Evolutionary conservation across 2,113 vertebrate species (phyloP), one percentile per base, ranked within the genome.

Genomic region (Brevimyrus niger): DNA sequence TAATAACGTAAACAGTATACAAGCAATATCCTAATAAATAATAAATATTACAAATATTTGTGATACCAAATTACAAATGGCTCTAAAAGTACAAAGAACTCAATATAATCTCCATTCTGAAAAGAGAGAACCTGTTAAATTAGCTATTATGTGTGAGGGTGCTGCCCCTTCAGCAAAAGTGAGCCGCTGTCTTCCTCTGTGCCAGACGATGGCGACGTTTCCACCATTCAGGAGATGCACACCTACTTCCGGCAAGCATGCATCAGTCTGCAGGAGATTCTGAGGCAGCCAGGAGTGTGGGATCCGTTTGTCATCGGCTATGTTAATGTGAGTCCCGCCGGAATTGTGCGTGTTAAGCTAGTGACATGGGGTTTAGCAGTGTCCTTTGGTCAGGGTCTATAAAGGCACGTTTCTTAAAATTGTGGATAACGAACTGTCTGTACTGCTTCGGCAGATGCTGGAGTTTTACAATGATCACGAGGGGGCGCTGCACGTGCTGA

Each of bases 211-310:
- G 90, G 92, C 0, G 93, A 95, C 23, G 86, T 88, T 0, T 23
- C 82, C 31, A 87, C 92, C 76, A 93, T 91, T 46, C 94, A 92
- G 90, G 96, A 95, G 88, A 96, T 97, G 95, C 92, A 96, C 3
- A 91, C 50, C 87, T 96, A 92, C 89, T 98, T 97, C 94, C 95
- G 96, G 91, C 97, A 98, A 88, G 97, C 98, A 4, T 96, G 96
- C 8, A 83, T 95, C 35, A 95, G 93, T 89, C 92, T 99, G 3
- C 92, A 92, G 89, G 95, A 97, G 3, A 94, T 98, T 90, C 91
- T 98, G 88, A 94, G 94, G 91, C 90, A 91, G 83, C 98, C 98
- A 44, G 98, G 98, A 13, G 92, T 99, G 69, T 99, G 98, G 98
- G 98, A 99, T 90, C 92, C 95, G 9, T 99, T 99, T 89, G 95